Evolutionary conservation across 2,113 vertebrate genomes (phyloP), one percentile per base, ranked within the genome.

Genomic region (Phainopepla nitens): DNA sequence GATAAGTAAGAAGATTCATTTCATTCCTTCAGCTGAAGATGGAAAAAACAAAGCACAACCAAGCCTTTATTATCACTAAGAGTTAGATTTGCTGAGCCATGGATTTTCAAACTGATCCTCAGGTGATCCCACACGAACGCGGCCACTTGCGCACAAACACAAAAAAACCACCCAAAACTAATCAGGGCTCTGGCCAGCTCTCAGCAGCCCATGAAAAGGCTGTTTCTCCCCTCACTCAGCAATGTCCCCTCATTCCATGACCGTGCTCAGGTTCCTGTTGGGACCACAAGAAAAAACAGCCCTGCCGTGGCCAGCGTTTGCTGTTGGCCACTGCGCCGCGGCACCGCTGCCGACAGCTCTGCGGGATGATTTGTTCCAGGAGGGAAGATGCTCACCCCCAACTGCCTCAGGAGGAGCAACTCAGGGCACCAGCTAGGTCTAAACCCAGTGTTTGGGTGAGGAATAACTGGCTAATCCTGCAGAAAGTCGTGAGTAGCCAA

Each of bases 301-400:
- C 23, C 24, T 16, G 16, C 53, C 35, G 33, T 61, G 64, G 21
- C 7, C 81, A 77, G 24, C 2, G 5, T n/a, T 75, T 2, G 1
- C 44, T n/a, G n/a, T n/a, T n/a, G n/a, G n/a, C n/a, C n/a, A n/a
- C n/a, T n/a, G n/a, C n/a, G n/a, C 47, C 24, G 50, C 0, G 0
- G 49, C 0, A 31, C 15, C 1, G 1, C 17, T 61, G 29, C 70
- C 45, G 17, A 5, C 0, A 2, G 11, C 15, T 68, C 23, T 25
- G 22, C 0, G 0, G 41, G 45, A 51, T 3, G 6, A 28, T 56
- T 22, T 3, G 1, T 2, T n/a, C 51, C 33, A 16, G 0, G 1
- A 24, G 21, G 11, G 14, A 68, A 45, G 31, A 13, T 24, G 49
- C 6, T 72, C 23, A 31, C 1, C 14, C 42, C 21, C 3, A 15